A percentile compares a stretch with the other conserved stretches of the same genome.
Evolutionary conservation across 1,140 invertebrate species (phyloP).

Genomic region (Diorhabda sublineata): DNA sequence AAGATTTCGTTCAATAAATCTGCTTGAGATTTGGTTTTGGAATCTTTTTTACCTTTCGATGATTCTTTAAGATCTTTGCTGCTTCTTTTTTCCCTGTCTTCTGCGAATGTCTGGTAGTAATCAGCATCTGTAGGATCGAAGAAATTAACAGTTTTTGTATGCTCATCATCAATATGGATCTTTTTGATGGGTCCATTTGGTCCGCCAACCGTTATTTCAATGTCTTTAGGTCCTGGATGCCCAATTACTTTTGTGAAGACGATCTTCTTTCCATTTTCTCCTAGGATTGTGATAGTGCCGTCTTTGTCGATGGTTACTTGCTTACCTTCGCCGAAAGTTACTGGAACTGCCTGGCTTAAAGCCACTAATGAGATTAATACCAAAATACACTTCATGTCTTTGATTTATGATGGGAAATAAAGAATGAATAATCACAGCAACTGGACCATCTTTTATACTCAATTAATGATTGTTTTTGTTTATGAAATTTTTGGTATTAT

Average conservation of each 20-base stretch:
- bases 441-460: no score
- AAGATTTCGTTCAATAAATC: background rate
- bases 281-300: background rate
- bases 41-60: background rate
- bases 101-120: background rate
- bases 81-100: background rate
- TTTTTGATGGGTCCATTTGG: background rate
- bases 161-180: background rate
- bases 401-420: no score
- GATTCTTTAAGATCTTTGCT: background rate
- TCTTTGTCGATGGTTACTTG: background rate
- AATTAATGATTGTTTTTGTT: no score
- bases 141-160: background rate
- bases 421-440: no score
- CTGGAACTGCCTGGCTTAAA: background rate
- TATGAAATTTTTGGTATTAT: no score
- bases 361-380: background rate
- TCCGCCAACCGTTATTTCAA: background rate
- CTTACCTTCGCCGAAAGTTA: background rate
- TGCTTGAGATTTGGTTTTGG: background rate
- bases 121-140: background rate
- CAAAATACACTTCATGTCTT: background rate
- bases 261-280: constrained; percentile 1
- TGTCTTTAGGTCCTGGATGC: background rate
- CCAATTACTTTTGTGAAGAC: background rate